Evolutionary conservation across 1,140 invertebrate genomes (phyloP).

Genomic region (Trachelipus rathkii): DNA sequence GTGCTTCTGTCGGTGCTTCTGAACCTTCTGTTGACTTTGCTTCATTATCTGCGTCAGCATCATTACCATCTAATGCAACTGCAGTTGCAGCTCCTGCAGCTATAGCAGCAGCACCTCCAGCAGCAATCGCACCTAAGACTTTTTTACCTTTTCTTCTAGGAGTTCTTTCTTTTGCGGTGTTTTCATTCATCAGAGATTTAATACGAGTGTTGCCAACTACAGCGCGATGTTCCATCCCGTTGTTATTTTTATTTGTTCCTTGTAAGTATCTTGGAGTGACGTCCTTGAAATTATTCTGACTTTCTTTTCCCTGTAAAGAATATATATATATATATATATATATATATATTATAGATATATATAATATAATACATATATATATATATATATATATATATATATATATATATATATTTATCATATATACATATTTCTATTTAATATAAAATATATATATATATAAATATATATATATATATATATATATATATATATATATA

Average conservation of each 20-base stretch:
- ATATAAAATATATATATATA: too few relatives aligned
- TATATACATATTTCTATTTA: too few relatives aligned
- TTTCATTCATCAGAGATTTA: not conserved
- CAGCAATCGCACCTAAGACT: not conserved
- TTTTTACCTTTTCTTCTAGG: not conserved
- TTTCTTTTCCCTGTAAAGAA: not conserved
- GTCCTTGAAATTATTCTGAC: not conserved
- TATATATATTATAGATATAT: conserved; percentile 11
- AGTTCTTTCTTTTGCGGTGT: not conserved
- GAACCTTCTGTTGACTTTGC: not conserved
- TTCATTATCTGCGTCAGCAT: not conserved
- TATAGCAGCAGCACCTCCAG: not conserved
- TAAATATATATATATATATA: not conserved
- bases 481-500: conserved; percentile 10
- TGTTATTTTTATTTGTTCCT: not conserved
- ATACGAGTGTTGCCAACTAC: not conserved
- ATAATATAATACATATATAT: not conserved
- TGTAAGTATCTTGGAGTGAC: not conserved
- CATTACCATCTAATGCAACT: not conserved
- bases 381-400: not conserved
- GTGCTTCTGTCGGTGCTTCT: not conserved
- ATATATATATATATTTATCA: not conserved
- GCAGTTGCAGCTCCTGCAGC: not conserved
- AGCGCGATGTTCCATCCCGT: not conserved
- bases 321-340: conserved; percentile 13